Evolutionary conservation across 2,888 invertebrate genomes (phyloP).

Genomic region (Nycteola revayana): DNA sequence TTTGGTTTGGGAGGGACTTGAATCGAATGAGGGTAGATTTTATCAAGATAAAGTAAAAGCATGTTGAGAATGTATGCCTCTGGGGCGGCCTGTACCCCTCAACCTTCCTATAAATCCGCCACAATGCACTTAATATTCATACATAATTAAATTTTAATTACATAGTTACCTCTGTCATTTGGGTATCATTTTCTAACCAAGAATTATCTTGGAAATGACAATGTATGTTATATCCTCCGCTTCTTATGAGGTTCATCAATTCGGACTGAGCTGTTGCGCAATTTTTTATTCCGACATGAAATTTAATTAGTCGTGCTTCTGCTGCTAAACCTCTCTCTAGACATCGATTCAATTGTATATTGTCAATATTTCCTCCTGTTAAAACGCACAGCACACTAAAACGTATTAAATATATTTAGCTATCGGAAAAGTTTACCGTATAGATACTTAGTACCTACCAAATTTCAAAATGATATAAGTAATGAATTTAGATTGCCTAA

Average conservation of each 20-base stretch:
- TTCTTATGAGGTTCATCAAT: slow-evolving; percentile 85
- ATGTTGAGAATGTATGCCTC: too few species aligned
- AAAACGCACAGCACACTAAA: slow-evolving; percentile 90
- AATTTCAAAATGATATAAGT: too few species aligned
- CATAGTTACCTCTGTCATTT: slow-evolving; percentile 67
- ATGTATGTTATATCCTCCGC: slow-evolving; percentile 90
- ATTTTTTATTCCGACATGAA: slow-evolving; percentile 56
- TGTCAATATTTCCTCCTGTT: slow-evolving; percentile 95
- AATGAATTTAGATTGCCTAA: too few species aligned
- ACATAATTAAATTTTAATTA: too few species aligned
- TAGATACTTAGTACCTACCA: too few species aligned
- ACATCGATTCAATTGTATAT: slow-evolving; percentile 89
- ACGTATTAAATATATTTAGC: slow-evolving; percentile 24
- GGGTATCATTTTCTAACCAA: slow-evolving; percentile 94
- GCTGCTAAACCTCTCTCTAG: slow-evolving; percentile 93
- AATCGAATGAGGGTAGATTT: too few species aligned
- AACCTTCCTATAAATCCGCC: too few species aligned
- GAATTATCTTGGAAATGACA: slow-evolving; percentile 95
- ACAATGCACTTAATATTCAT: too few species aligned
- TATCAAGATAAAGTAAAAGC: too few species aligned
- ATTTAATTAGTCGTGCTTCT: slow-evolving; percentile 87
- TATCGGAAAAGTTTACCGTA: too few species aligned
- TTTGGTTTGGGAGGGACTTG: too few species aligned
- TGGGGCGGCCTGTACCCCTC: too few species aligned
- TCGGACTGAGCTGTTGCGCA: slow-evolving; percentile 85